Evolutionary conservation across 2,113 vertebrate species (phyloP), one percentile per base, ranked within the genome.

Genomic region (Geothlypis trichas): DNA sequence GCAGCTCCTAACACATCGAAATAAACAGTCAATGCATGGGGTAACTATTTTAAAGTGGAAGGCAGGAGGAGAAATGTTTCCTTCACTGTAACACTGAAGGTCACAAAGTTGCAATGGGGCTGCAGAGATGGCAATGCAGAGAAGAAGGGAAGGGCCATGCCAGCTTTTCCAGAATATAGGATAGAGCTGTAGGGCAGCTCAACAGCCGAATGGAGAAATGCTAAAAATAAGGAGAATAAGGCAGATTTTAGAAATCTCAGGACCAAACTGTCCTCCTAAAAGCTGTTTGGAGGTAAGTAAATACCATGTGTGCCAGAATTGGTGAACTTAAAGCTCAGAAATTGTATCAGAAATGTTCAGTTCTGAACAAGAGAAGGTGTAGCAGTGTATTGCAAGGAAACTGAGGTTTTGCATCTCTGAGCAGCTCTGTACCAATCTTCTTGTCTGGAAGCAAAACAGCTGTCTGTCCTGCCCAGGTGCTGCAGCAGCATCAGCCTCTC

Each of bases 251-350:
- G 33, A n/a, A 77, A 59, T 23, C 19, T 67, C 33, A 39, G 26
- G 44, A 74, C 7, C 55, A 74, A 93, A 76, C 8, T 27, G 14
- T 23, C 14, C 9, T 73, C 20, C 15, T 90, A 42, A 77, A 83
- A 86, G 5, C 20, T 59, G 23, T 58, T 28, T 3, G 3, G 49
- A 54, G 46, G 51, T n/a, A 80, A 42, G 4, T 58, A 44, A 86
- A 73, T 51, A 86, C n/a, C 27, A 73, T 1, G 1, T 8, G 9
- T 69, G 22, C 10, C 47, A 81, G 35, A 13, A 59, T 0, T 42
- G 47, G 33, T 67, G 59, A 90, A 65, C 6, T 41, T 61, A 47
- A 72, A 85, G 62, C 20, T 85, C 41, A 86, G 72, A 79, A 94
- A 65, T 28, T 37, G 2, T 44, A 55, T 41, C 30, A 75, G 37